Evolutionary conservation across 2,113 vertebrate genomes (phyloP).

Genomic region (Mormyrus iriodes): DNA sequence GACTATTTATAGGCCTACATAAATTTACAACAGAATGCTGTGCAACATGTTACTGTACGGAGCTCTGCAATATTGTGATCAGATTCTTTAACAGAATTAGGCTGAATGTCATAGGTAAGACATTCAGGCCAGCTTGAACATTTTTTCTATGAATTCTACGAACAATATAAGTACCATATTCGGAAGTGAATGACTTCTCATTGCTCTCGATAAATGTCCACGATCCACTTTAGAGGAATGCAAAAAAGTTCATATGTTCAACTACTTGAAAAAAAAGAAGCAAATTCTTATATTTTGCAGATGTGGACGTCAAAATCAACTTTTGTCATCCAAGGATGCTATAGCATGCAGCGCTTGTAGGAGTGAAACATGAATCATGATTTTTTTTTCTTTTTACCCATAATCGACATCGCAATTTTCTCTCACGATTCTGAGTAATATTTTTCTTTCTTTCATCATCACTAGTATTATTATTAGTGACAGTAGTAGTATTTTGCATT

Average conservation of each 20-base stretch:
- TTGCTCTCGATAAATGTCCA: no score
- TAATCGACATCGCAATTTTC: no score
- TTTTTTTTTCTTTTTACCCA: no score
- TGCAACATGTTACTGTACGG: background rate
- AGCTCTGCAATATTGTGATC: background rate
- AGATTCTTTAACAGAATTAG: background rate
- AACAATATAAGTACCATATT: background rate
- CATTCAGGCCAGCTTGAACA: background rate
- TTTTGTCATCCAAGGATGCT: background rate
- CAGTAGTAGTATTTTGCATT: no score
- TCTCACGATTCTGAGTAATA: no score
- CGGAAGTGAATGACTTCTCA: no score
- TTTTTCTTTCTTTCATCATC: no score
- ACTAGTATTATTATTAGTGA: no score
- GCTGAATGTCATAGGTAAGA: background rate
- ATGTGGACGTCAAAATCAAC: background rate
- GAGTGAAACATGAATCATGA: no score
- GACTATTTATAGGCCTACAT: slow-evolving; percentile 26
- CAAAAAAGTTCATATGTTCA: background rate
- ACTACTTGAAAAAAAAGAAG: background rate
- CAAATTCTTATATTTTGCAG: background rate
- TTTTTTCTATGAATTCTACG: background rate
- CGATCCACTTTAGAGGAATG: background rate
- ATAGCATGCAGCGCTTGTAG: no score
- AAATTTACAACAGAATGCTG: background rate